These are phyloP conservation scores for Deroplatys truncata DNA, from an alignment of 2,888 invertebrate species.

Conservation along the genomic window DNA sequence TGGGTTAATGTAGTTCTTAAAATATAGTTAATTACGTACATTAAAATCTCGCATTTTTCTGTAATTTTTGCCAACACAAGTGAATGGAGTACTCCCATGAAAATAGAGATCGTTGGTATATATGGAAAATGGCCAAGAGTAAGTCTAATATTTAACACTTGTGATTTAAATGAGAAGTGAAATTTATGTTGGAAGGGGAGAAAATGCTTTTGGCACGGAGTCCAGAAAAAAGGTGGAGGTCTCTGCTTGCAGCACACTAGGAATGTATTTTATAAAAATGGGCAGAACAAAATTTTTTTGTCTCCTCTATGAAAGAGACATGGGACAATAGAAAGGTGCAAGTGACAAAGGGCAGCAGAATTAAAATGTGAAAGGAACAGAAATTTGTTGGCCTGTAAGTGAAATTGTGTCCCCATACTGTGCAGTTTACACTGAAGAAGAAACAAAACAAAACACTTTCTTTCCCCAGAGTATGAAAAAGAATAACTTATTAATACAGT, in stretches of 20 bases:
- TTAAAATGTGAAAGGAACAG: not conserved
- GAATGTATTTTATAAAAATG: not conserved
- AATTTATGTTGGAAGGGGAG: not conserved
- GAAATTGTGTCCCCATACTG: too few species aligned
- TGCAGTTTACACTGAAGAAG: too few species aligned
- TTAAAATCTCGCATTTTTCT: too few species aligned
- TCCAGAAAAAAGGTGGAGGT: not conserved
- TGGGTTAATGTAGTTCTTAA: too few species aligned
- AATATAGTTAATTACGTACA: too few species aligned
- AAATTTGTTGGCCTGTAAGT: too few species aligned
- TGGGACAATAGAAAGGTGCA: not conserved
- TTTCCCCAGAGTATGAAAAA: too few species aligned
- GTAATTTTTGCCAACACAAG: too few species aligned
- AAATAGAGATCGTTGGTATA: too few species aligned
- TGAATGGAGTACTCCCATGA: too few species aligned
- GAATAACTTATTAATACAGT: too few species aligned
- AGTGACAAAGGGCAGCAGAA: not conserved
- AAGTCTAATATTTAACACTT: not conserved
- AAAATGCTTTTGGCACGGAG: not conserved
- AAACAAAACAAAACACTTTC: too few species aligned
- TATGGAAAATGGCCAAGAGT: not conserved
- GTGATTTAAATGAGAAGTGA: not conserved
- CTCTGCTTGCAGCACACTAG: not conserved
- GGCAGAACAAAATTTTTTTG: not conserved
- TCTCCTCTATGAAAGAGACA: not conserved